Evolutionary conservation across 1,140 invertebrate genomes (phyloP), one percentile per base, ranked within the genome.

Genomic region (Zaprionus nigranus): DNA sequence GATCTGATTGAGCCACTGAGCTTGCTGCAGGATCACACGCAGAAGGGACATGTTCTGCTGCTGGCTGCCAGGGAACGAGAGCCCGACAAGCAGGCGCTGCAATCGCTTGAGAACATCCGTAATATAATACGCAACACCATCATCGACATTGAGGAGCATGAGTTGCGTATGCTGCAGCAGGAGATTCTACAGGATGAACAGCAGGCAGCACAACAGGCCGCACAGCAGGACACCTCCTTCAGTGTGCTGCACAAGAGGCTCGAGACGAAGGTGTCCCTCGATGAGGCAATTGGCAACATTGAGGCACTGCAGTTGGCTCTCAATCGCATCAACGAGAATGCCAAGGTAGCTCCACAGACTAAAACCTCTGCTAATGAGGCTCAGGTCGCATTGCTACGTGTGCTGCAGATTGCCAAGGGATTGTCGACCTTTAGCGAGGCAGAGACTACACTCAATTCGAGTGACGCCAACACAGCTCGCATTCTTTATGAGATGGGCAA

Each of bases 1-100:
- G 92, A 93, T 71, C 66, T 94, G 0, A 92, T 93, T 56, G 93
- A 93, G 34, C 93, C 92, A 0, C 57, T 93, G 2, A 90, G 68
- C 34, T 71, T 79, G 34, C 24, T 93, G 24, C 91, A 85, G 51
- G 91, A 92, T 15, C 82, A 81, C 40, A 79, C 81, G 0, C 81
- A 90, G 13, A 75, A 84, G 12, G 83, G 88, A 53, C 82, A 83
- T 17, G 85, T 84, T 0, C 54, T 83, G 6, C 51, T 93, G 17
- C 60, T 79, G 9, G 76, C 79, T 17, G 75, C 65, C 3, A 60
- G 75, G 2, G 49, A 69, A 15, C 40, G 17, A 1, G 75, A 78
- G 6, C 81, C 80, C 30, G 91, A 91, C 24, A 69, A 90, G 6
- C 68, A 81, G 13, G 70, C 81, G 5, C 36, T 90, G 3, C 77